A percentile compares a stretch with the other conserved stretches of the same genome.
Evolutionary conservation across 2,797 vertebrate species (phyloP).

Genomic region (Vireo griseus): DNA sequence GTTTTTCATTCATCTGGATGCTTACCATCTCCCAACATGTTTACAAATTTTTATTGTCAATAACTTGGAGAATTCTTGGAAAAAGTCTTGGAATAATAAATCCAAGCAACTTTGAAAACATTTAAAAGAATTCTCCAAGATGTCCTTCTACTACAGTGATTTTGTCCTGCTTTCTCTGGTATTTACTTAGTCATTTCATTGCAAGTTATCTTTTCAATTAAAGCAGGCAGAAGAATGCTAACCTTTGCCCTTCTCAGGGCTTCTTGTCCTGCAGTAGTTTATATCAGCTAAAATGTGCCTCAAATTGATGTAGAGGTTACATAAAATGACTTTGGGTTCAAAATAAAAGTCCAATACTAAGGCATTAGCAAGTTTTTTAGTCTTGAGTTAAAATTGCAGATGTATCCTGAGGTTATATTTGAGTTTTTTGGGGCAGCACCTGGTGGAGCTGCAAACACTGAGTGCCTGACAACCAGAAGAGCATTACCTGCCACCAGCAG

Average conservation of each 20-base stretch:
- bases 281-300: background rate
- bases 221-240: background rate
- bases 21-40: background rate
- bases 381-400: background rate
- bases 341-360: background rate
- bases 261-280: background rate
- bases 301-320: background rate
- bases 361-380: background rate
- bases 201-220: background rate
- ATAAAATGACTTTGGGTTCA: background rate
- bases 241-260: background rate
- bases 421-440: background rate
- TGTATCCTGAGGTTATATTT: fast-evolving
- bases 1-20: background rate
- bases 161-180: background rate
- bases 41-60: background rate
- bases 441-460: background rate
- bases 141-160: background rate
- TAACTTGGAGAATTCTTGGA: background rate
- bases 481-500: background rate
- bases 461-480: background rate
- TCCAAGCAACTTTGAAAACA: background rate
- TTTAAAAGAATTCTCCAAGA: background rate
- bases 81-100: background rate
- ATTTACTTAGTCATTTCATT: background rate